Base-by-base conservation (phyloP, 2,888 invertebrate genomes). In the Aphidoletes aphidimyza region DNA sequence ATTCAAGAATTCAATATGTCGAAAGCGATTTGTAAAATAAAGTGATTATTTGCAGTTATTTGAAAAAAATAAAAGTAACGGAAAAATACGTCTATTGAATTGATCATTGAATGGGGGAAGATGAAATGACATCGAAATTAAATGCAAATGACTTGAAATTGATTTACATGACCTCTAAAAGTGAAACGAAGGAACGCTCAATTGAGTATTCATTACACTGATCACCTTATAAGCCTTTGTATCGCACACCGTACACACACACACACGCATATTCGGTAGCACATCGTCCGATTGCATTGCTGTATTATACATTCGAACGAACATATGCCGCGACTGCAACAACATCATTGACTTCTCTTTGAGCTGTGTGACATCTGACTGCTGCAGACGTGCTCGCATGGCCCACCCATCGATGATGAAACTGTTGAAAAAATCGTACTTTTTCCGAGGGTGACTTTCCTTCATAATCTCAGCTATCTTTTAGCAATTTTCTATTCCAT, bases 91-190 rank as follows among this genome's bases (percentile, higher is more conserved):
- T 30, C 69, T 69, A 69, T 30, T 69, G 17, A 26, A 69, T 69
- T 69, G 8, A 69, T 69, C 69, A 69, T 69, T 69, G 11, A 6
- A 69, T 14, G 14, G 30, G 69, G 30, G 69, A 17, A 30, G 11
- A 47, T 17, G 9, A 42, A 47, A 47, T 47, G 11, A 19, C 6
- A 54, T 54, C 54, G 30, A 69, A 69, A 69, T 69, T 30, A 69
- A 69, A 69, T 69, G 69, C 69, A 69, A 69, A 69, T 69, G 30
- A 69, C 69, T 69, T 69, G 9, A 69, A 69, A 69, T 69, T 69
- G 69, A 69, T 69, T 69, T 30, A 34, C 69, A 69, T 30, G 69
- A 69, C 69, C 69, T 69, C 30, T 14, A n/a, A 30, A 30, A 69
- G 14, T n/a, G 9, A 30, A 69, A 69, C 30, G 11, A 14, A 69